A percentile compares a stretch with the other conserved stretches of the same genome.
Evolutionary conservation across 1,140 invertebrate genomes (phyloP).

Genomic region (Drosophila asahinai): DNA sequence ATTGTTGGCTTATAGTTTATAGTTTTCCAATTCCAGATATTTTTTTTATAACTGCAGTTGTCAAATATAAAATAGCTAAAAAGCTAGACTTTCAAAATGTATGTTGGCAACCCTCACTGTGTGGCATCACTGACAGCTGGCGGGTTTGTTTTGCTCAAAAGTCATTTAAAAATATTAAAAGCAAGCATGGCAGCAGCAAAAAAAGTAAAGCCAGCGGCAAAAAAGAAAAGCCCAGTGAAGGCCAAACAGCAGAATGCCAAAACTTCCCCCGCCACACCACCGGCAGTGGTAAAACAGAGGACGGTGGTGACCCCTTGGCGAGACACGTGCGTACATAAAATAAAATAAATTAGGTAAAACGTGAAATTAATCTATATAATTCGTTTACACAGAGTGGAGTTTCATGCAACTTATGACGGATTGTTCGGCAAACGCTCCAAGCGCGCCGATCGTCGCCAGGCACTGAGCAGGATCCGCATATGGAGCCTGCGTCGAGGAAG

Average conservation of each 20-base stretch:
- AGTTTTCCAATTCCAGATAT: no score
- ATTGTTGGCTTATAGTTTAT: no score
- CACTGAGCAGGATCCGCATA: slow-evolving; percentile 59
- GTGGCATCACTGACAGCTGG: neutral
- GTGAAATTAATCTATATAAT: neutral
- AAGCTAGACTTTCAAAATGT: no score
- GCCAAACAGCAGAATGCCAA: slow-evolving; percentile 11
- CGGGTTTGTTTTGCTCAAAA: neutral
- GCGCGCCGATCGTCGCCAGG: slow-evolving; percentile 25
- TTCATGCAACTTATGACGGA: slow-evolving; percentile 58
- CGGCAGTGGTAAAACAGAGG: slow-evolving; percentile 42
- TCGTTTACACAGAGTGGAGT: slow-evolving; percentile 60
- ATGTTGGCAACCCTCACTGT: neutral
- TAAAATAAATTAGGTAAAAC: neutral
- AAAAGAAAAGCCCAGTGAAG: slow-evolving; percentile 14
- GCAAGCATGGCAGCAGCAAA: slow-evolving; percentile 1
- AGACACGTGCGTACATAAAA: slow-evolving; percentile 61
- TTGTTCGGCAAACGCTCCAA: slow-evolving; percentile 50
- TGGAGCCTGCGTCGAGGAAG: slow-evolving; percentile 71
- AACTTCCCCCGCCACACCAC: neutral
- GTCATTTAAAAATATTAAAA: neutral
- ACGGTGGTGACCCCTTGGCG: slow-evolving; percentile 70
- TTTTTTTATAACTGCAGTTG: neutral
- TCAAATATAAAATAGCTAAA: neutral
- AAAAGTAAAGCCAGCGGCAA: slow-evolving; percentile 3